These are phyloP conservation scores for Caenorhabditis imperialis DNA, from an alignment of 2,888 invertebrate species.

Conservation along the genomic window DNA sequence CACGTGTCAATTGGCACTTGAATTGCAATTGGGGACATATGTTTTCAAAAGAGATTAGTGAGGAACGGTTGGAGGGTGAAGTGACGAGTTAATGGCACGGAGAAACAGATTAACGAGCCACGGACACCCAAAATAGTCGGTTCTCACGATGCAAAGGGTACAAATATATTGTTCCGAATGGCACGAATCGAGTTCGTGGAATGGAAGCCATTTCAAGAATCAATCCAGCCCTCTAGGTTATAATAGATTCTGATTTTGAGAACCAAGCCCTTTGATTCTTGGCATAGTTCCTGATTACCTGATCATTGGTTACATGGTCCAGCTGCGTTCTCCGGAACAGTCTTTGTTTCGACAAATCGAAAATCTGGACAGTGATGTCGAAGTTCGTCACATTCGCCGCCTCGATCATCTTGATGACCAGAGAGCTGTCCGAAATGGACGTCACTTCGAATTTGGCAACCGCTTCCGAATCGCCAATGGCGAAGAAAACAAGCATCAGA, in stretches of 20 bases:
- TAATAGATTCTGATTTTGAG: too few relatives aligned
- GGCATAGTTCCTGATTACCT: too few relatives aligned
- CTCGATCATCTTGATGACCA: conserved; percentile 66
- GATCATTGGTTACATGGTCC: conserved; percentile 61
- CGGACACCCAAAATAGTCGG: too few relatives aligned
- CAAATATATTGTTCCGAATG: too few relatives aligned
- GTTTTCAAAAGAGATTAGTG: conserved; percentile 48
- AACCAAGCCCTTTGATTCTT: too few relatives aligned
- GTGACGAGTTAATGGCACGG: conserved; percentile 8
- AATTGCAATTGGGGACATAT: conserved; percentile 33
- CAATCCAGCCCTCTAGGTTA: too few relatives aligned
- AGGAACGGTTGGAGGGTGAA: conserved; percentile 2
- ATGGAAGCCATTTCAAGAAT: too few relatives aligned
- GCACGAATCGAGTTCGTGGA: too few relatives aligned
- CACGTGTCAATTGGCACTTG: conserved; percentile 54
- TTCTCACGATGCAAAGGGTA: conserved; percentile 14
- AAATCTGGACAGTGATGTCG: conserved; percentile 68
- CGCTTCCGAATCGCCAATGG: conserved; percentile 1
- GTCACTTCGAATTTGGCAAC: conserved; percentile 65
- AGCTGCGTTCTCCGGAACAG: conserved; percentile 65
- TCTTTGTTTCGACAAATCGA: conserved; percentile 60
- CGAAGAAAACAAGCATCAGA: conserved; percentile 18
- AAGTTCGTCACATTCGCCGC: conserved; percentile 63
- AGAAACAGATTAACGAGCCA: too few relatives aligned
- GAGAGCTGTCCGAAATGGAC: conserved; percentile 53